These are phyloP conservation scores for Lepidostoma basale DNA, from an alignment of 1,140 invertebrate genomes.

Conservation along the genomic window DNA sequence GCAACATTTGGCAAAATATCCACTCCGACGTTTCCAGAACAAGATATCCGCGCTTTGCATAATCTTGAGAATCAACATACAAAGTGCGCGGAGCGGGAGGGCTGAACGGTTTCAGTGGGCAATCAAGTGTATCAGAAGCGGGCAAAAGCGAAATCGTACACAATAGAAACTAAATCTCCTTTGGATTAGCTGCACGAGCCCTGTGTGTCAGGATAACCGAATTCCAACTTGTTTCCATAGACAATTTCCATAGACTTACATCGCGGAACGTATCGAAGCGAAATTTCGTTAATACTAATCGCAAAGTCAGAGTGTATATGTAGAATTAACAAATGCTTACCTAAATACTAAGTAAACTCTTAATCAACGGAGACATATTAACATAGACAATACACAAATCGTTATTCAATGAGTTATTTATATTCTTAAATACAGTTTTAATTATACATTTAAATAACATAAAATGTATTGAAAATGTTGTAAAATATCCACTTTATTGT, in stretches of 20 bases:
- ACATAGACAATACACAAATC: no score
- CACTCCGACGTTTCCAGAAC: conserved; percentile 1
- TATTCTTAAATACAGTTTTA: no score
- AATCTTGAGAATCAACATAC: conserved; percentile 24
- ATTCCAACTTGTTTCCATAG: no score
- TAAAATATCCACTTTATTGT: background rate
- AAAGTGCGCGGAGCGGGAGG: background rate
- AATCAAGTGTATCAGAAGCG: conserved; percentile 13
- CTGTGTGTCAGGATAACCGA: conserved; percentile 5
- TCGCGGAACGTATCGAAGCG: no score
- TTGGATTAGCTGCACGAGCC: conserved; percentile 22
- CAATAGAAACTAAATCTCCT: conserved; percentile 10
- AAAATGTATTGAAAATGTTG: background rate
- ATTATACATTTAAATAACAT: no score
- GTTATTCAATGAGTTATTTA: no score
- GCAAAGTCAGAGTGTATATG: no score
- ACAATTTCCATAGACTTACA: no score
- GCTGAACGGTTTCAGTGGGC: conserved; percentile 12
- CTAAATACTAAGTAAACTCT: no score
- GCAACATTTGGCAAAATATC: conserved; percentile 17
- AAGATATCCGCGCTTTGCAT: conserved; percentile 24
- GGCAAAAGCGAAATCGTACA: conserved; percentile 12
- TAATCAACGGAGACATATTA: no score
- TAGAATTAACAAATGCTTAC: no score
- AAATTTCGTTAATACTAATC: no score